Evolutionary conservation across 2,888 invertebrate genomes (phyloP).

Genomic region (Orthosia gracilis): DNA sequence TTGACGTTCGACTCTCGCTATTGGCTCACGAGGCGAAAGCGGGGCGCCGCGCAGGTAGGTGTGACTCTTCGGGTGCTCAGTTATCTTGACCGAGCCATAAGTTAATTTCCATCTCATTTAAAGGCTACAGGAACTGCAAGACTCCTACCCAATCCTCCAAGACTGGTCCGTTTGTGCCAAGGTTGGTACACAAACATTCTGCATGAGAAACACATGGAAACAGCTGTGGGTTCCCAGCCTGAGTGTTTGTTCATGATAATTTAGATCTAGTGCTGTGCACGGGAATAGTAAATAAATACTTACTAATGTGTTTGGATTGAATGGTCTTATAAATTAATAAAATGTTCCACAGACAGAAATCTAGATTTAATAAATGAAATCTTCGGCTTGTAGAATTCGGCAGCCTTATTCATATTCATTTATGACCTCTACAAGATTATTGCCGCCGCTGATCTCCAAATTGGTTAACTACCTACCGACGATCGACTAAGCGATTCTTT

Average conservation of each 20-base stretch:
- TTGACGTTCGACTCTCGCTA: too few species aligned
- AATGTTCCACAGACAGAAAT: neutral
- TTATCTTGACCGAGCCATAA: too few species aligned
- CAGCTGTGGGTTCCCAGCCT: constrained; percentile 37
- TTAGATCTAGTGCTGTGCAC: neutral
- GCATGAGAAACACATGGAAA: constrained; percentile 22
- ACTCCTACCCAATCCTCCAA: neutral
- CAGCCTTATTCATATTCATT: too few species aligned
- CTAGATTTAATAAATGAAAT: too few species aligned
- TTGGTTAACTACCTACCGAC: too few species aligned
- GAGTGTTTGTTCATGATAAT: constrained; percentile 40
- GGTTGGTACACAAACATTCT: constrained; percentile 10
- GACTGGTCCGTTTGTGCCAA: neutral
- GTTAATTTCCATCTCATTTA: neutral
- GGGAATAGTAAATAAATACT: neutral
- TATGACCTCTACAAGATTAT: too few species aligned
- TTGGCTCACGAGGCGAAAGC: too few species aligned
- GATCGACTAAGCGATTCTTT: too few species aligned
- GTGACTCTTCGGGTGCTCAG: too few species aligned
- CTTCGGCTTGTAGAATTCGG: too few species aligned
- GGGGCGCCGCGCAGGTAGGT: too few species aligned
- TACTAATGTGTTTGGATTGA: neutral
- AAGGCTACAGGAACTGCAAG: neutral
- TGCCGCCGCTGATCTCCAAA: too few species aligned
- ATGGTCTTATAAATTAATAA: neutral